Percentiles rank a stretch among this genome's conserved stretches.
Conservation (phyloP, 2,113 vertebrate genomes). For the Myodes glareolus region DNA sequence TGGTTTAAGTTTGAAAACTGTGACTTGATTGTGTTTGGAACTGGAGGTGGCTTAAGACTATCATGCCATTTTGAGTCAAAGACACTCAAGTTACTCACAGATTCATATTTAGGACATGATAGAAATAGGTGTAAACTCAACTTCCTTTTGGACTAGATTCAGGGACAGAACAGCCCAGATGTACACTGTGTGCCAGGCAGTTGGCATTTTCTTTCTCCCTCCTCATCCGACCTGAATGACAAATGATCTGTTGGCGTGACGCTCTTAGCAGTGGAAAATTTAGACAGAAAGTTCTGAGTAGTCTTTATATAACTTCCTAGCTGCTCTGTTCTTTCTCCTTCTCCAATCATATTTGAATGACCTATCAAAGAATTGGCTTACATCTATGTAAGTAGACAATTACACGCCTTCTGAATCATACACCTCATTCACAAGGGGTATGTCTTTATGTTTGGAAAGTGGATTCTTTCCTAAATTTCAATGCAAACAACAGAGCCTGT, state of each 20-base stretch:
- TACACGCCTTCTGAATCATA: constrained; percentile 52
- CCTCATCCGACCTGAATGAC: neutral
- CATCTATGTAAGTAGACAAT: constrained; percentile 33
- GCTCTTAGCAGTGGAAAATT: constrained; percentile 26
- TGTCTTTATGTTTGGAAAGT: neutral
- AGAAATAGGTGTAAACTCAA: neutral
- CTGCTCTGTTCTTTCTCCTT: constrained; percentile 38
- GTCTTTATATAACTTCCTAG: neutral
- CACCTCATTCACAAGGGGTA: constrained; percentile 14
- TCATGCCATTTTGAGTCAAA: neutral
- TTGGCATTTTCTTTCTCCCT: neutral
- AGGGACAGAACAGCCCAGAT: neutral
- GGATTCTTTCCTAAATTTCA: constrained; percentile 14
- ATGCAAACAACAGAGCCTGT: neutral
- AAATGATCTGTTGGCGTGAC: neutral
- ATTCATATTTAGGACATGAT: neutral
- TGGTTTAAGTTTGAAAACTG: constrained; percentile 3
- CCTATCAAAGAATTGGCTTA: constrained; percentile 24
- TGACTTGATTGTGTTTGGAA: neutral
- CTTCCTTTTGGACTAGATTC: neutral
- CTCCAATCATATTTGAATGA: constrained; percentile 45
- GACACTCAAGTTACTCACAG: neutral
- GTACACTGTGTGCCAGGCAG: neutral
- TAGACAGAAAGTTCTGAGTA: neutral
- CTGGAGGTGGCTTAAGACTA: constrained; percentile 10